A percentile compares a stretch with the other conserved stretches of the same genome.
These are phyloP conservation scores for Hetaerina titia DNA, from an alignment of 2,888 invertebrate species.

Conservation along the genomic window DNA sequence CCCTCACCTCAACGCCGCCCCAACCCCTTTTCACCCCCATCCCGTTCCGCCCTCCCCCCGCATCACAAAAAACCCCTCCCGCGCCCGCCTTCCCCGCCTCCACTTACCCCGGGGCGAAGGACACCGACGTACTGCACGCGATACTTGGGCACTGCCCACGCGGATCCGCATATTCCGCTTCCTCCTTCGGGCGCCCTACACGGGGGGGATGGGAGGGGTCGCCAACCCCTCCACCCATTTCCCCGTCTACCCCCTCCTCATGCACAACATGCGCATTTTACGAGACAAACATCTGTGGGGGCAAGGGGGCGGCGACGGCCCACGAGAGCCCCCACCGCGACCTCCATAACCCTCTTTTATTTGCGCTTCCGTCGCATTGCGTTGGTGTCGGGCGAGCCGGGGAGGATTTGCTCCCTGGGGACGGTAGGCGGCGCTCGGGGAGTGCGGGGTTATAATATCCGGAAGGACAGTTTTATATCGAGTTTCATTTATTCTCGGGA, in stretches of 20 bases:
- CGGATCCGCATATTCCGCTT: not conserved
- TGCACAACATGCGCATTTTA: not conserved
- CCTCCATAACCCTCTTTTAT: slow-evolving; percentile 22
- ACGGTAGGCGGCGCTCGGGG: not conserved
- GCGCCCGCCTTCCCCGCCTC: not conserved
- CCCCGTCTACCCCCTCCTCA: not conserved
- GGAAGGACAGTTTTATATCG: not conserved
- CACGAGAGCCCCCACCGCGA: not conserved
- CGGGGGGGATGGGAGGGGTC: not conserved
- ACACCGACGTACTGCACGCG: slow-evolving; percentile 50
- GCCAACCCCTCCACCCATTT: not conserved
- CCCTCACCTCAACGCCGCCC: not conserved
- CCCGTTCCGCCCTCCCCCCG: not conserved
- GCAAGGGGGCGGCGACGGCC: not conserved
- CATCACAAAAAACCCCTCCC: not conserved
- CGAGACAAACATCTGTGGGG: slow-evolving; percentile 57
- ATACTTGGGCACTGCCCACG: slow-evolving; percentile 56
- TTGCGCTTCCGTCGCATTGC: slow-evolving; percentile 59
- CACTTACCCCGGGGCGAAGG: slow-evolving; percentile 20
- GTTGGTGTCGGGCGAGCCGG: not conserved
- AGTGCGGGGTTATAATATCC: not conserved
- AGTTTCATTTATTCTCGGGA: not conserved
- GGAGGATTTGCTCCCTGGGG: no score
- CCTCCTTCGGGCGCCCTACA: not conserved
- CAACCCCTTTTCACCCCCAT: no score